Percentiles rank a stretch among this genome's conserved stretches.
Conservation (phyloP, 2,797 vertebrate species). For the Pantherophis vulpinus region DNA sequence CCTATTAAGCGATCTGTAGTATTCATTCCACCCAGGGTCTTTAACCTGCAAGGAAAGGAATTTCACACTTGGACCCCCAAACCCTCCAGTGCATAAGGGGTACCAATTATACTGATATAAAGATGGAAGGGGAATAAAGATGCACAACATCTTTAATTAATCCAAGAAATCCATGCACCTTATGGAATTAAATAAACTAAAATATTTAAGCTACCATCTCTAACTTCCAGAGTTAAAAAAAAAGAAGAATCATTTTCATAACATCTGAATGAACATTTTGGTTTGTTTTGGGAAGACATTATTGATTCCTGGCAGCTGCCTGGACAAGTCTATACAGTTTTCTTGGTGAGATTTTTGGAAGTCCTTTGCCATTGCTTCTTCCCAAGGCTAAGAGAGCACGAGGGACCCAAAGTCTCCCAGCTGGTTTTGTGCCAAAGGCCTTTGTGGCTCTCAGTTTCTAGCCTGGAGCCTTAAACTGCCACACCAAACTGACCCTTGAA, state of each 20-base stretch:
- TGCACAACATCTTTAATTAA: neutral
- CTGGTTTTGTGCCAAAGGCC: neutral
- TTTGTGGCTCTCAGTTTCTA: neutral
- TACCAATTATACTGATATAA: neutral
- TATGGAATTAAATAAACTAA: neutral
- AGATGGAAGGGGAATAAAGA: neutral
- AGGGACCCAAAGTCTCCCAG: neutral
- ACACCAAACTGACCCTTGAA: neutral
- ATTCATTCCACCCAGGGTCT: neutral
- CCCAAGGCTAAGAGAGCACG: neutral
- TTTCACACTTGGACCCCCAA: neutral
- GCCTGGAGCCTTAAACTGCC: neutral
- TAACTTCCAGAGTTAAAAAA: neutral
- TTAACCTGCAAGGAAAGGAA: neutral
- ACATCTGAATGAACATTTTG: neutral
- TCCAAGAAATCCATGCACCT: neutral
- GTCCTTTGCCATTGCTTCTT: neutral
- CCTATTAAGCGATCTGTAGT: neutral
- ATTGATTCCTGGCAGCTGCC: neutral
- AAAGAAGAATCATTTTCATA: neutral
- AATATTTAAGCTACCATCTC: neutral
- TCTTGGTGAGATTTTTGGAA: neutral
- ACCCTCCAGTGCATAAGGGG: neutral
- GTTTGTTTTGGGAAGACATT: neutral
- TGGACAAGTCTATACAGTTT: neutral